Evolutionary conservation across 2,888 invertebrate genomes (phyloP), one percentile per base, ranked within the genome.

Genomic region (Diarsia brunnea): DNA sequence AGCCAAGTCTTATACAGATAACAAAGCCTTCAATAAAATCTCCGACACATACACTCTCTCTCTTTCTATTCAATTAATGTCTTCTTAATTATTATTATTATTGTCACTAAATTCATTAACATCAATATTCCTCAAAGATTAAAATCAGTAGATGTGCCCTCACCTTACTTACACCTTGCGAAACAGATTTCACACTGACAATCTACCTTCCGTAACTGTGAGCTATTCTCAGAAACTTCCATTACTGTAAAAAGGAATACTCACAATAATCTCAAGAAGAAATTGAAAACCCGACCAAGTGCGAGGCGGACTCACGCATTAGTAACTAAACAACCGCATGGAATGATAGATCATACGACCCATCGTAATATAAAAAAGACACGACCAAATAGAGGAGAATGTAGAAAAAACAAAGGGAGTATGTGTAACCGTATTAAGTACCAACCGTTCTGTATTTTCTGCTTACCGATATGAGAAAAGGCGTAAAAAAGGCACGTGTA

Each of bases 71-170:
- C 16, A 75, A 80, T 66, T 45, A 75, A 69, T 38, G 58, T 4
- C 21, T 53, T 27, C 21, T 75, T 76, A 81, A 60, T 60, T 27
- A 60, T 58, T 27, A n/a, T n/a, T n/a, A 60, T 60, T 27, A 38
- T 24, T 68, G 10, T 60, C 38, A 58, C 49, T 38, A 45, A 51
- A 27, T 61, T 47, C 3, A 64, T 64, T 38, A 69, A 70, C 5
- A 61, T 63, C 45, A n/a, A 75, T 65, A 73, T 43, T 43, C n/a
- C 8, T 14, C 0, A 14, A n/a, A 63, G 14, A 63, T 43, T 43
- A n/a, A 63, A 43, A 43, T 43, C n/a, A 0, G 3, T 63, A 0
- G 43, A 63, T 43, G 19, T 3, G n/a, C 61, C 1, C 2, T n/a
- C 14, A 7, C 5, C n/a, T 1, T 10, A n/a, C 2, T 7, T 12